A percentile compares a stretch with the other conserved stretches of the same genome.
Evolutionary conservation across 2,888 invertebrate genomes (phyloP).

Genomic region (Oscheius myriophilus): DNA sequence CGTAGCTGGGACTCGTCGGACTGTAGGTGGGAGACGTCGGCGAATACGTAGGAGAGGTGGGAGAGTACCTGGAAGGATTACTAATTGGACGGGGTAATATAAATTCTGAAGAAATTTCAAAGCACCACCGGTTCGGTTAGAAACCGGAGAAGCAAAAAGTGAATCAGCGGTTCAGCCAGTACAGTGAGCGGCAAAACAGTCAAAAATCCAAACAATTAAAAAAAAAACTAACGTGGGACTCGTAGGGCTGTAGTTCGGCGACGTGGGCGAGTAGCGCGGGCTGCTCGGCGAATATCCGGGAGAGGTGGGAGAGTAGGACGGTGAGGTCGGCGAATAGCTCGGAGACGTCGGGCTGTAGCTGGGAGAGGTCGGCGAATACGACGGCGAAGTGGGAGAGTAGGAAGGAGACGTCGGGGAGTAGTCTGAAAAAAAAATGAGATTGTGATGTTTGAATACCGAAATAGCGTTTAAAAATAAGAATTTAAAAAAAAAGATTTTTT

Average conservation of each 20-base stretch:
- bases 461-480: not conserved
- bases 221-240: conserved; percentile 67
- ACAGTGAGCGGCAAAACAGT: too few relatives aligned
- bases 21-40: conserved; percentile 75
- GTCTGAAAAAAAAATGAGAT: conserved; percentile 26
- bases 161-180: too few relatives aligned
- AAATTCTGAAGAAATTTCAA: too few relatives aligned
- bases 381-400: conserved; percentile 73
- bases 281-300: conserved; percentile 70
- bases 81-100: not conserved
- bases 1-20: conserved; percentile 73
- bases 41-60: conserved; percentile 72
- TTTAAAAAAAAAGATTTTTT: too few relatives aligned
- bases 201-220: too few relatives aligned
- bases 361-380: conserved; percentile 76
- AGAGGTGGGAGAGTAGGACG: conserved; percentile 73
- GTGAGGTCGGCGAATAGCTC: conserved; percentile 75
- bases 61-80: conserved; percentile 73
- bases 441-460: too few relatives aligned
- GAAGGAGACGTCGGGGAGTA: conserved; percentile 75
- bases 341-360: conserved; percentile 74
- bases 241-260: conserved; percentile 76
- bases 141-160: too few relatives aligned
- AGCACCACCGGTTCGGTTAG: too few relatives aligned
- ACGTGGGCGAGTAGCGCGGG: conserved; percentile 73